A percentile compares a stretch with the other conserved stretches of the same genome.
phyloP scores from a whole-genome alignment of 2,113 vertebrate genomes.

The Pelecanus crispus region DNA sequence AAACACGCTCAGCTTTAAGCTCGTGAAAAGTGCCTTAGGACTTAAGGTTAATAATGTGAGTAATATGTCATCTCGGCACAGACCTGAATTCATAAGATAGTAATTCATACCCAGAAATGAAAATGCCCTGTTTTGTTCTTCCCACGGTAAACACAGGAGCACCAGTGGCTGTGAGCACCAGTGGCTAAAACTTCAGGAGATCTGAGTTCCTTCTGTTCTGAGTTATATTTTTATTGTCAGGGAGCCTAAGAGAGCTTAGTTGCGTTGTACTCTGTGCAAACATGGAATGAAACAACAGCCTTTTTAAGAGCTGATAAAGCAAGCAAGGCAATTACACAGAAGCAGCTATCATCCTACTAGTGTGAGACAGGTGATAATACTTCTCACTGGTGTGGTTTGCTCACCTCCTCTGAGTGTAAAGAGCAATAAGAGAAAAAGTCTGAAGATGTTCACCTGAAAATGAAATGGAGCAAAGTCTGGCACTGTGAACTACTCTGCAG shows the following conservation, averaged over 20 bases:
- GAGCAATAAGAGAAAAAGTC: background rate
- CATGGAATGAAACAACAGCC: background rate
- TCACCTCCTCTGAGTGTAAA: background rate
- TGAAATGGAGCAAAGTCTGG: background rate
- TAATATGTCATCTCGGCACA: background rate
- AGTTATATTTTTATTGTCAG: background rate
- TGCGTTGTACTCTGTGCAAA: accelerated
- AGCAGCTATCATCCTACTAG: background rate
- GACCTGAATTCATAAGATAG: background rate
- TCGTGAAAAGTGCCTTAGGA: background rate
- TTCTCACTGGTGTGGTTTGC: background rate
- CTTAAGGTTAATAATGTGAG: background rate
- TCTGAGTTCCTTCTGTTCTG: background rate
- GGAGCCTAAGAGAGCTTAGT: background rate
- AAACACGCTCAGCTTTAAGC: background rate
- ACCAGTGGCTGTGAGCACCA: background rate
- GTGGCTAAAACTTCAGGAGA: background rate
- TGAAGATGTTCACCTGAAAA: background rate
- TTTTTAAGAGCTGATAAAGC: background rate
- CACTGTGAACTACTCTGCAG: background rate
- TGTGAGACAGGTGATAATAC: background rate
- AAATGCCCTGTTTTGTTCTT: background rate
- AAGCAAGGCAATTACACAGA: background rate
- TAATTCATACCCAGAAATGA: background rate
- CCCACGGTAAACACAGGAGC: background rate